These are phyloP conservation scores for Scomberomorus guttatus DNA, from an alignment of 2,797 vertebrate genomes.

Conservation along the genomic window DNA sequence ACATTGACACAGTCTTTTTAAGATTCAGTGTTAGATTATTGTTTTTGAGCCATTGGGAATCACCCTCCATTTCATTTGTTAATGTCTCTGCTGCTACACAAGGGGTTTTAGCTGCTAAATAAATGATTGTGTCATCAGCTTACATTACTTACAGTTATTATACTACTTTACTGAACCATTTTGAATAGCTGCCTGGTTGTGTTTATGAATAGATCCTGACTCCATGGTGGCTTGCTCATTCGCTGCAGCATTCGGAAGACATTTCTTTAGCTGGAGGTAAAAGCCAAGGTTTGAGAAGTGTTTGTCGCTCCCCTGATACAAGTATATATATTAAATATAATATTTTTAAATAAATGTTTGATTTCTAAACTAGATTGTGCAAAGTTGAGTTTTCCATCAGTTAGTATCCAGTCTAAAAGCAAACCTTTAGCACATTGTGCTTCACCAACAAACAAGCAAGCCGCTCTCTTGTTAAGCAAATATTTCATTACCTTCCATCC, in stretches of 20 bases:
- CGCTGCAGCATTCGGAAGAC: neutral
- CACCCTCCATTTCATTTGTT: too few species aligned
- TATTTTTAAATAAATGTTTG: too few species aligned
- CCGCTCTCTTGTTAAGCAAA: slow-evolving; percentile 39
- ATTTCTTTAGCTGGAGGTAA: neutral
- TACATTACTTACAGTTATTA: too few species aligned
- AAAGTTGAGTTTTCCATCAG: slow-evolving; percentile 19
- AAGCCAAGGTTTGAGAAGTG: neutral
- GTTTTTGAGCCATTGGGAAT: too few species aligned
- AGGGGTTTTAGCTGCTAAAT: too few species aligned
- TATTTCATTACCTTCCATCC: slow-evolving; percentile 36
- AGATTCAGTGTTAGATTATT: too few species aligned
- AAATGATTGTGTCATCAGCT: too few species aligned
- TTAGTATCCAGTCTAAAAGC: slow-evolving; percentile 1
- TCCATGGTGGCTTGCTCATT: slow-evolving; percentile 2
- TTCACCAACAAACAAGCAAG: slow-evolving; percentile 50
- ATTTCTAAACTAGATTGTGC: neutral
- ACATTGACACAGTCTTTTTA: too few species aligned
- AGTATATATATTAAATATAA: too few species aligned
- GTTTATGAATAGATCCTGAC: slow-evolving; percentile 44
- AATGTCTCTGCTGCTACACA: too few species aligned
- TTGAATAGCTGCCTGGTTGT: slow-evolving; percentile 37
- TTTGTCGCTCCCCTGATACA: neutral
- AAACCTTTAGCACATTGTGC: slow-evolving; percentile 24
- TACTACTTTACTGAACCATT: slow-evolving; percentile 47